Evolutionary conservation across 2,113 vertebrate genomes (phyloP).

Genomic region (Apodemus sylvaticus): DNA sequence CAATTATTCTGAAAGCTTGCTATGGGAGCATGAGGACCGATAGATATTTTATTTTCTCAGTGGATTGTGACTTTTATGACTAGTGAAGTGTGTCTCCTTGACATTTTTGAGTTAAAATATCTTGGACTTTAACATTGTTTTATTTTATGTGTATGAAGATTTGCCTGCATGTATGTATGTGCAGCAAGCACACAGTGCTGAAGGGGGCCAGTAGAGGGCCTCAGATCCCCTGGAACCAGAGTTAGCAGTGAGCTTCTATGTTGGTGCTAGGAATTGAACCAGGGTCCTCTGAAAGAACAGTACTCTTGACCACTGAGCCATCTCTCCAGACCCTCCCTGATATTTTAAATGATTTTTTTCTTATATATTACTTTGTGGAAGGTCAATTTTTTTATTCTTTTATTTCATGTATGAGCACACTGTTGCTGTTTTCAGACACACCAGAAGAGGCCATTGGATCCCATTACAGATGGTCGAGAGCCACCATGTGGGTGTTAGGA

Average conservation of each 20-base stretch:
- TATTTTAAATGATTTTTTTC: conserved; percentile 27
- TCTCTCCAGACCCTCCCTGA: not conserved
- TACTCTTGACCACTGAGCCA: not conserved
- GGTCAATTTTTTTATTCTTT: not conserved
- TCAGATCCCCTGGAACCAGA: not conserved
- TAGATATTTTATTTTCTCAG: not conserved
- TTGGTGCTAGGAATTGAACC: not conserved
- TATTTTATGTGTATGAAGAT: not conserved
- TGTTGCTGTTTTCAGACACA: too few species aligned
- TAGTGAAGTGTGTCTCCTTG: not conserved
- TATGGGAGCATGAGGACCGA: not conserved
- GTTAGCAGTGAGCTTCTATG: not conserved
- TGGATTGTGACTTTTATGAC: not conserved
- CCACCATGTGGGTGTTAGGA: too few species aligned
- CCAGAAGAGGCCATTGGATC: too few species aligned
- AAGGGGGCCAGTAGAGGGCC: not conserved
- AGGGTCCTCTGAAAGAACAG: not conserved
- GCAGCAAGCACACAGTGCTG: not conserved
- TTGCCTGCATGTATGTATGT: not conserved
- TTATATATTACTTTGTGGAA: conserved; percentile 32
- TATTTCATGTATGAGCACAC: too few species aligned
- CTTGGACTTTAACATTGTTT: not conserved
- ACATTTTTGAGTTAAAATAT: not conserved
- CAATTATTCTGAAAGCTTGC: not conserved
- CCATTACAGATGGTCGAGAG: too few species aligned